Percentiles rank a stretch among this genome's conserved stretches.
These are phyloP conservation scores for Cromileptes altivelis DNA, from an alignment of 2,113 vertebrate genomes.

Conservation along the genomic window DNA sequence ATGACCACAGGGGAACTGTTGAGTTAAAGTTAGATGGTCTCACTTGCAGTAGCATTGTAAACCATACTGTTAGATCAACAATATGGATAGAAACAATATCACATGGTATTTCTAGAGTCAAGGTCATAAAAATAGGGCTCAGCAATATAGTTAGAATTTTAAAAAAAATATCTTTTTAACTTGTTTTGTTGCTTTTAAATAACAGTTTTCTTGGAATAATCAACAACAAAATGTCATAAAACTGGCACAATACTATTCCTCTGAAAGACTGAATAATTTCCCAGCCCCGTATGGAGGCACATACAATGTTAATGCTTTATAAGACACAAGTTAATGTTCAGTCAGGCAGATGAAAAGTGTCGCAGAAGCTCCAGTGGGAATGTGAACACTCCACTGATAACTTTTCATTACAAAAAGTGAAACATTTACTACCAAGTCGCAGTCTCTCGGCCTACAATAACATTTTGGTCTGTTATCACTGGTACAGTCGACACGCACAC, in stretches of 20 bases:
- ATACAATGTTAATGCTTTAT: background rate
- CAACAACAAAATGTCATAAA: background rate
- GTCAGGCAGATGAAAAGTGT: background rate
- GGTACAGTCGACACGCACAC: background rate
- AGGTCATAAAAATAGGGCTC: too few species aligned
- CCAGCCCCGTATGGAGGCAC: background rate
- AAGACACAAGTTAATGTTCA: background rate
- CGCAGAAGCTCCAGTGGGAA: background rate
- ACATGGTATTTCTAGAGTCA: background rate
- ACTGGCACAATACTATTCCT: background rate
- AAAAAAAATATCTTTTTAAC: background rate
- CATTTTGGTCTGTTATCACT: background rate
- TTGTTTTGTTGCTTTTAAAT: background rate
- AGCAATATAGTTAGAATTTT: too few species aligned
- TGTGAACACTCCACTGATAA: constrained; percentile 1
- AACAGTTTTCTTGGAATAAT: background rate
- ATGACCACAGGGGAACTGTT: background rate
- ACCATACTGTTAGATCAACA: background rate
- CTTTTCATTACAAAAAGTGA: background rate
- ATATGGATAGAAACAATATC: background rate
- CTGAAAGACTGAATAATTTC: background rate
- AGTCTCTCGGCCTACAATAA: constrained; percentile 8
- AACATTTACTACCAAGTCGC: background rate
- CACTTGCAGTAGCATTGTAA: background rate
- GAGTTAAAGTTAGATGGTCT: background rate